Base-by-base conservation (phyloP, 64 coral and sea anemone species). In the Astreopora myriophthalma region DNA sequence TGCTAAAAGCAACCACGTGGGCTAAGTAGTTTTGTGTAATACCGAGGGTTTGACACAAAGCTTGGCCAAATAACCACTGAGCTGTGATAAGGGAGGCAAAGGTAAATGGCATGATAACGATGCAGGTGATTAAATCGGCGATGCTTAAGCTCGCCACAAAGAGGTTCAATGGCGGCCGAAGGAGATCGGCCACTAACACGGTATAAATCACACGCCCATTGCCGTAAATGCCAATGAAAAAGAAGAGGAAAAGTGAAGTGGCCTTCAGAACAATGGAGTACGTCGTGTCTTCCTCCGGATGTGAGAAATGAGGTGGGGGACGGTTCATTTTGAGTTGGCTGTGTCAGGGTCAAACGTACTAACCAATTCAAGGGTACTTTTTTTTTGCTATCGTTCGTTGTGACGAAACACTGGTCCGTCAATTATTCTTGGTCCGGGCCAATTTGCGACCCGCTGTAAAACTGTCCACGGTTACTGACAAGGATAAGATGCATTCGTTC, bases 121-220 rank as follows among this genome's bases (percentile, higher is more conserved):
- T 25, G 74, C 74, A 77, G 3, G n/a, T 77, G n/a, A 26, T 24
- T 5, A 77, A 13, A 25, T 77, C 74, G 6, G 74, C 74, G 51
- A 51, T 6, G 20, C 74, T 77, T 14, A 77, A 27, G 74, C 40
- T 51, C 16, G 40, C 40, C 24, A 77, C 74, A 11, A 77, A 77
- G 28, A 30, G 42, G 42, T 77, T 77, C 26, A 77, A n/a, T 9
- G 30, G n/a, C 30, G 74, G 74, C 1, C 42, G 74, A 12, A 51
- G 40, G 10, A 51, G 40, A 51, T 77, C 74, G 6, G 11, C 42
- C 1, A 77, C 37, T 30, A 77, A 16, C 8, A 77, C 74, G 3
- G 74, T 51, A 20, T 77, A n/a, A 77, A 77, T 28, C 24, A 77
- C 74, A 24, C 74, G 74, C 3, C 74, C 74, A 14, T 77, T 77